These are phyloP conservation scores for Gorsachius magnificus DNA, from an alignment of 2,797 vertebrate species.

Conservation along the genomic window DNA sequence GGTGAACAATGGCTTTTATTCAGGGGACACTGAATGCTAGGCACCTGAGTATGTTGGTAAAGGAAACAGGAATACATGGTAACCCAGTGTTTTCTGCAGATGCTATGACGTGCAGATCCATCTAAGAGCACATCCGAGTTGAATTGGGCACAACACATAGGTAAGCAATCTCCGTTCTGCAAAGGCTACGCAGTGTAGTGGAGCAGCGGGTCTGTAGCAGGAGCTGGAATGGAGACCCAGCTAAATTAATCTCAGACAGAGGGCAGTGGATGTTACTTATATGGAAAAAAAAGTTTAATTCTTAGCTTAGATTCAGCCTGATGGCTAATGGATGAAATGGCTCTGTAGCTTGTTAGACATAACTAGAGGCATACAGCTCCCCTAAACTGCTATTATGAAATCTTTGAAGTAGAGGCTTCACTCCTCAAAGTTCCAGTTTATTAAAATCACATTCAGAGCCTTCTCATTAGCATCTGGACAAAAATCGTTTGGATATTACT, in stretches of 20 bases:
- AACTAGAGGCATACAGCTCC: background rate
- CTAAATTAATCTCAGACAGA: background rate
- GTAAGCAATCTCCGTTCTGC: background rate
- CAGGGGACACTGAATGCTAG: background rate
- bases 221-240: background rate
- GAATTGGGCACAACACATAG: background rate
- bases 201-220: background rate
- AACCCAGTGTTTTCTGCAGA: background rate
- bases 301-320: background rate
- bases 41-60: background rate
- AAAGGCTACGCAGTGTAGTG: background rate
- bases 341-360: background rate
- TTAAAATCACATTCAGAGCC: background rate
- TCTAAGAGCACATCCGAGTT: background rate
- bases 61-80: background rate
- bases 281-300: background rate
- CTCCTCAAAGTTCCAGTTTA: background rate
- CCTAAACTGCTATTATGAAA: background rate
- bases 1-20: slow-evolving; percentile 2
- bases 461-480: background rate
- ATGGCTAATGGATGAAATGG: background rate
- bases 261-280: background rate
- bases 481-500: background rate
- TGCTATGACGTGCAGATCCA: background rate
- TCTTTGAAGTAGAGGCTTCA: background rate